Evolutionary conservation across 2,797 vertebrate genomes (phyloP), one percentile per base, ranked within the genome.

Genomic region (Galago senegalensis): DNA sequence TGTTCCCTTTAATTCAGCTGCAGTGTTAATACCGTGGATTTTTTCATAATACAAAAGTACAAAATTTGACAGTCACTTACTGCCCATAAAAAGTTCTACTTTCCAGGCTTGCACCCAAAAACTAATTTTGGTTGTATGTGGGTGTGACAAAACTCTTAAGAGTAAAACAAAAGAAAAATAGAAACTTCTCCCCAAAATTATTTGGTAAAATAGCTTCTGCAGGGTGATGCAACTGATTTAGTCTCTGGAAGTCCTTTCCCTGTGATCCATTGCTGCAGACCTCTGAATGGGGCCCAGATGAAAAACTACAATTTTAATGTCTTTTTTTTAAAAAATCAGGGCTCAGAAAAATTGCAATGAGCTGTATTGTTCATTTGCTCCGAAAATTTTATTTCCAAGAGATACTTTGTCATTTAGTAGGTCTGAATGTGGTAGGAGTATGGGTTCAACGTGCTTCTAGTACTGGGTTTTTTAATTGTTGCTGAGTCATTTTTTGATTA

Each of bases 21-120:
- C 4, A 76, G 46, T 14, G 17, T 7, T 90, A 56, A 53, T 79
- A 61, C 13, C 6, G 31, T 46, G 11, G 27, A 13, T 20, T 81
- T 94, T 37, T 80, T 89, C 13, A 58, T 29, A 69, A 73, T 46
- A 95, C 27, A 65, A 43, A 91, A 72, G 29, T 58, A 70, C 5
- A 94, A 69, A 93, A 89, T 43, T 86, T 95, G 67, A 92, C 21
- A 86, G 58, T 94, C 63, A 56, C 12, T 90, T 53, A 60, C 53
- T 61, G 60, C 34, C 43, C 49, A 89, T 93, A 83, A 89, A 91
- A 81, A 31, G 29, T 80, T 82, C 60, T 84, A 20, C 60, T 93
- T 80, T 95, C 90, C 89, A 92, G 85, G 73, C 21, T 82, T 43
- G 31, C 31, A 96, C 77, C 7, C 83, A 40, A 80, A 83, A 87